These are phyloP conservation scores for Calameuta idolon DNA, from an alignment of 2,888 invertebrate species.

Conservation along the genomic window DNA sequence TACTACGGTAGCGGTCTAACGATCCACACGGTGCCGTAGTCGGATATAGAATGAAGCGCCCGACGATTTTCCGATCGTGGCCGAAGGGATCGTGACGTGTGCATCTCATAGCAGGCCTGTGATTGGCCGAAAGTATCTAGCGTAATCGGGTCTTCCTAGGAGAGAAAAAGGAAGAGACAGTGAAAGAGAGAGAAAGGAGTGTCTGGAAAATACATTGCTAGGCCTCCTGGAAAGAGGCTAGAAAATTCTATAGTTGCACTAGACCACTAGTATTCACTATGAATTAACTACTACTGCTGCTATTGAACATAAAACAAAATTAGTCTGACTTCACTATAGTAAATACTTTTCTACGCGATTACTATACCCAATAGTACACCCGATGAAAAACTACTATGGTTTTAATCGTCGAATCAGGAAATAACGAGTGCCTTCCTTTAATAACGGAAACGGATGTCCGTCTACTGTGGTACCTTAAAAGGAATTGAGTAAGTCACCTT, in stretches of 20 bases:
- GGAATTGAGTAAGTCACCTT: neutral
- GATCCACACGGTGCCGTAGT: neutral
- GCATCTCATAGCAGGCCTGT: neutral
- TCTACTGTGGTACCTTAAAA: neutral
- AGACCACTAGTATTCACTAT: neutral
- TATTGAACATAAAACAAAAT: neutral
- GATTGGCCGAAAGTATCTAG: neutral
- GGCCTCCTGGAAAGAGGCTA: neutral
- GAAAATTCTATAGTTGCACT: neutral
- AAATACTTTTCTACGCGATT: neutral
- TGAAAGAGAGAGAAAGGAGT: neutral
- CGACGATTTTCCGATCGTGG: neutral
- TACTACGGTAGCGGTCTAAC: neutral
- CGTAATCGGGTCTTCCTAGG: neutral
- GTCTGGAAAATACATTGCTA: neutral
- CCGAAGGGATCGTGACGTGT: neutral
- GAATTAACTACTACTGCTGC: neutral
- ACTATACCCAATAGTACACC: neutral
- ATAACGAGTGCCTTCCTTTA: neutral
- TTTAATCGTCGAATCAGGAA: neutral
- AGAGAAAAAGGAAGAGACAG: neutral
- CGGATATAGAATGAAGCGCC: neutral
- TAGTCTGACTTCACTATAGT: neutral
- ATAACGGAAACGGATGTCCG: neutral
- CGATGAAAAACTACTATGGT: neutral